phyloP scores from a whole-genome alignment of 2,888 invertebrate genomes.

The Incurvaria masculella region DNA sequence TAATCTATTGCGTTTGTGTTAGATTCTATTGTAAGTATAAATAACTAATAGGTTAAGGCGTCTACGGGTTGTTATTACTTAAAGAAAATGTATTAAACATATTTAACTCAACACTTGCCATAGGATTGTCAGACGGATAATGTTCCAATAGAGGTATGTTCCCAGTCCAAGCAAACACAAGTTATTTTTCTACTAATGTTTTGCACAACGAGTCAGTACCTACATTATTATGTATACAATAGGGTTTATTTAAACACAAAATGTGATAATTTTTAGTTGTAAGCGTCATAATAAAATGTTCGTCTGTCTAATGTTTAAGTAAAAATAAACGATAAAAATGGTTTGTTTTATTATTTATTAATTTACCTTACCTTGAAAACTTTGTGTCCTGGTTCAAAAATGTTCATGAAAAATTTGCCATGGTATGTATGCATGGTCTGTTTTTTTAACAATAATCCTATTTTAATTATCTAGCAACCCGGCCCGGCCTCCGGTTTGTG shows the following conservation, averaged over 20 bases:
- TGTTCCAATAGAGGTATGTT: not conserved
- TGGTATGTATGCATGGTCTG: no score
- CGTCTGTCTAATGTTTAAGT: not conserved
- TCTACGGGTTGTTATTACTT: not conserved
- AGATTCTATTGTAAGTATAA: not conserved
- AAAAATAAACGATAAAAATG: not conserved
- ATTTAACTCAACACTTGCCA: not conserved
- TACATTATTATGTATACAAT: not conserved
- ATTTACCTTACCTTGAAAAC: no score
- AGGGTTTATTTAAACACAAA: not conserved
- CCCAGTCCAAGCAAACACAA: not conserved
- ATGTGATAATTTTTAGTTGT: not conserved
- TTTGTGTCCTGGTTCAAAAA: no score
- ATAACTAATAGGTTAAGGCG: not conserved
- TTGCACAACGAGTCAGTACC: not conserved
- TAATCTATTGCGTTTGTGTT: no score
- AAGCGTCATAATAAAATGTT: not conserved
- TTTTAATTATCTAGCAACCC: no score
- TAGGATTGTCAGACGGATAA: not conserved
- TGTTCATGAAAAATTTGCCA: no score
- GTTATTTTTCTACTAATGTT: not conserved
- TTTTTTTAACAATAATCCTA: no score
- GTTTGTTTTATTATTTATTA: no score
- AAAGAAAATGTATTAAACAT: not conserved
- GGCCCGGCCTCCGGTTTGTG: no score